Evolutionary conservation across 2,113 vertebrate genomes (phyloP).

Genomic region (Mungos mungo): DNA sequence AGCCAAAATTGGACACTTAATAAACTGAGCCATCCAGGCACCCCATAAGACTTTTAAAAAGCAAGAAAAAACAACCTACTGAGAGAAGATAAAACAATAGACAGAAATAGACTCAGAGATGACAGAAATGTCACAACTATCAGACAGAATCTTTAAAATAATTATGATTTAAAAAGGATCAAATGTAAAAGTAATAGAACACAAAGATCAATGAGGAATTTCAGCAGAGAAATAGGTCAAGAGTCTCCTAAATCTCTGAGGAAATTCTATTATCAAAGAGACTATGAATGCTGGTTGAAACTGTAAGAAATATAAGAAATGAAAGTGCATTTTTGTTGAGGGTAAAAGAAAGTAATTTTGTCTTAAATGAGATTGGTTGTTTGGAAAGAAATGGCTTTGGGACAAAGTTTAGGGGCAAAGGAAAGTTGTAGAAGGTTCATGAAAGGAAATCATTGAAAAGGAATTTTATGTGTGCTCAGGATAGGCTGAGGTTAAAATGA

Average conservation of each 20-base stretch:
- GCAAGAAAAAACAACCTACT: neutral
- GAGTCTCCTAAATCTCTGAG: neutral
- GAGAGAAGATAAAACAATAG: neutral
- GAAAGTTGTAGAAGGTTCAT: too few relatives aligned
- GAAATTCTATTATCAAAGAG: slow-evolving; percentile 26
- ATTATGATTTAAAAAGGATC: neutral
- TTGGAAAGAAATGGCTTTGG: too few relatives aligned
- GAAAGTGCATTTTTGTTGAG: too few relatives aligned
- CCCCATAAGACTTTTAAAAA: neutral
- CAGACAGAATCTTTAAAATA: neutral
- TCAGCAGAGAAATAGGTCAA: neutral
- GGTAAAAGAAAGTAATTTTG: too few relatives aligned
- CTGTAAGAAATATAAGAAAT: too few relatives aligned
- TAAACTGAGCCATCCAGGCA: too few relatives aligned
- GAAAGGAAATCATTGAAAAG: too few relatives aligned
- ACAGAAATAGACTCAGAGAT: neutral
- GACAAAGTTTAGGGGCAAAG: too few relatives aligned
- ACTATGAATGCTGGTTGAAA: neutral
- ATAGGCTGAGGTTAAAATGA: too few relatives aligned
- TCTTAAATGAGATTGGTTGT: too few relatives aligned
- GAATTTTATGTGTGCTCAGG: too few relatives aligned
- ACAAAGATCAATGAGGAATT: neutral
- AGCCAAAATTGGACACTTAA: too few relatives aligned
- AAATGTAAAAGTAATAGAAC: neutral
- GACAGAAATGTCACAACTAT: neutral